phyloP scores from a whole-genome alignment of 1,140 invertebrate species.

The Adoxophyes honmai region DNA sequence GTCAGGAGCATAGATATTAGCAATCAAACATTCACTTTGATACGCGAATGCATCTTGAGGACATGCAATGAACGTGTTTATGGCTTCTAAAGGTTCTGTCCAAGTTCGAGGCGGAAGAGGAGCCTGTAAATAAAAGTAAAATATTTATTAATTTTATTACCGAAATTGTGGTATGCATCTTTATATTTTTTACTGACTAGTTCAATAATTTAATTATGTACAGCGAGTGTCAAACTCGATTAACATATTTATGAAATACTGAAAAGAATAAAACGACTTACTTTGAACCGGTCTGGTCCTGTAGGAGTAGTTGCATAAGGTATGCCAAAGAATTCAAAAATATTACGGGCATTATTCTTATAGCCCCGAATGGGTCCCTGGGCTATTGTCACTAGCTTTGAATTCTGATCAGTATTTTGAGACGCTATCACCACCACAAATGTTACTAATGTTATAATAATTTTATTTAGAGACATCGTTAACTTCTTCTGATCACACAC shows the following conservation, averaged over 20 bases:
- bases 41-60: not conserved
- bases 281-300: not conserved
- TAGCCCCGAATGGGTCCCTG: conserved; percentile 46
- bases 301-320: not conserved
- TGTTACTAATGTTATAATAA: too few species aligned
- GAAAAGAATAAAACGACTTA: not conserved
- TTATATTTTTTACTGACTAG: not conserved
- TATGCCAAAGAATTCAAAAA: not conserved
- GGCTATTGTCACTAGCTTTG: conserved; percentile 22
- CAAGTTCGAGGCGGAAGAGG: too few species aligned
- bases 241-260: not conserved
- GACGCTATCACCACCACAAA: too few species aligned
- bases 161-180: not conserved
- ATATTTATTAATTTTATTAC: not conserved
- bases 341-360: conserved; percentile 26
- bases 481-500: too few species aligned
- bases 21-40: conserved; percentile 31
- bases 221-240: too few species aligned
- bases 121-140: conserved; percentile 24
- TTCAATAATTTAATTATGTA: too few species aligned
- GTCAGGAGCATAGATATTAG: conserved; percentile 27
- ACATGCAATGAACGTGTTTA: not conserved
- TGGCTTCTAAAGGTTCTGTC: not conserved
- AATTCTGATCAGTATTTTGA: too few species aligned
- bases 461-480: too few species aligned